Conservation (phyloP, 2,888 invertebrate genomes). For the Thymelicus lineola region DNA sequence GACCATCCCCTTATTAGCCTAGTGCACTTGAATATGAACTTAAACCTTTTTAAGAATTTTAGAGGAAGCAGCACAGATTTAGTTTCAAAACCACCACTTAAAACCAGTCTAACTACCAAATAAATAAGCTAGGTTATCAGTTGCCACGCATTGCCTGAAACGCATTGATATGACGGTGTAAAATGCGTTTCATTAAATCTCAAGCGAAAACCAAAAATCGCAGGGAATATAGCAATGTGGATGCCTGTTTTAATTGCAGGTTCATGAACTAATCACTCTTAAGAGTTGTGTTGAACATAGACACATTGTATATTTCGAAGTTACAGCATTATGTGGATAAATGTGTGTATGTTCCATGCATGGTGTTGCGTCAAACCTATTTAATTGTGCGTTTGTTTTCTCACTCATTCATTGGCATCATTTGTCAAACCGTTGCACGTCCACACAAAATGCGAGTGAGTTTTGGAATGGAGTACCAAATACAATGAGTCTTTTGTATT, state of each 20-base stretch:
- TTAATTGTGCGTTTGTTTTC: constrained; percentile 22
- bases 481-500: too few relatives aligned
- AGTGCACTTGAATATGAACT: constrained; percentile 54
- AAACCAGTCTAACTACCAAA: constrained; percentile 77
- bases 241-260: constrained; percentile 32
- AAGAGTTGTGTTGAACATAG: constrained; percentile 30
- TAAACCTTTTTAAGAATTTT: constrained; percentile 56
- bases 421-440: constrained; percentile 9
- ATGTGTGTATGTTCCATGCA: constrained; percentile 46
- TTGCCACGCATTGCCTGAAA: constrained; percentile 61
- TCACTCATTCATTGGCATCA: constrained; percentile 8
- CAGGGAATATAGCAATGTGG: constrained; percentile 44
- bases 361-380: constrained; percentile 32
- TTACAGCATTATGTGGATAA: constrained; percentile 4
- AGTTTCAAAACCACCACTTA: constrained; percentile 78
- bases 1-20: constrained; percentile 44
- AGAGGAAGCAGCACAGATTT: constrained; percentile 74
- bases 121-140: constrained; percentile 78
- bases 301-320: constrained; percentile 23
- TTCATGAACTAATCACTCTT: constrained; percentile 11
- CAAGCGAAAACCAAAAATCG: constrained; percentile 61
- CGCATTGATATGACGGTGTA: constrained; percentile 52
- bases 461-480: background rate
- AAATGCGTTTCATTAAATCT: constrained; percentile 64
- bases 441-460: constrained; percentile 18